phyloP scores from a whole-genome alignment of 2,888 invertebrate species.

The Hydrotaea diabolus region DNA sequence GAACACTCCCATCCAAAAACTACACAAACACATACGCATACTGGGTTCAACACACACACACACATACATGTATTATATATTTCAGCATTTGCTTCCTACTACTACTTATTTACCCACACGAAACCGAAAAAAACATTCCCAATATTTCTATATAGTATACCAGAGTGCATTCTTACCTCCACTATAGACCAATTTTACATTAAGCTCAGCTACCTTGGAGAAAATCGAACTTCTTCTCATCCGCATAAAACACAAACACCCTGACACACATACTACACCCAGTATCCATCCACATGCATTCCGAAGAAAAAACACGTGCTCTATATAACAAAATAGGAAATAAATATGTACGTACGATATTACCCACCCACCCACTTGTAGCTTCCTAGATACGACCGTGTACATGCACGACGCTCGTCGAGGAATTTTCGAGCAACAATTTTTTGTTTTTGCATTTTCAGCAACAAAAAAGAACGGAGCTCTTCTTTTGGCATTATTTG shows the following conservation, averaged over 20 bases:
- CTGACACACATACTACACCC: conserved; percentile 48
- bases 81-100: not conserved
- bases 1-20: conserved; percentile 67
- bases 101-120: conserved; percentile 10
- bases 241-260: not conserved
- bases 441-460: conserved; percentile 49
- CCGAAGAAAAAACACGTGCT: conserved; percentile 61
- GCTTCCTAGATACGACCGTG: conserved; percentile 50
- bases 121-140: conserved; percentile 3
- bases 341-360: not conserved
- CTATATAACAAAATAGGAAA: conserved; percentile 51
- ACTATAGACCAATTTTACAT: conserved; percentile 50
- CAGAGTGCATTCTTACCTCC: conserved; percentile 15
- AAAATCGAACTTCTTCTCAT: conserved; percentile 13
- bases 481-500: conserved; percentile 38
- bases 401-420: not conserved
- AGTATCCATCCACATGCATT: conserved; percentile 11
- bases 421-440: conserved; percentile 65
- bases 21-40: conserved; percentile 50
- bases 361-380: conserved; percentile 67
- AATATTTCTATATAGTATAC: no score
- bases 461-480: conserved; percentile 16
- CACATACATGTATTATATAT: conserved; percentile 34
- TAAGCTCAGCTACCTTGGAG: conserved; percentile 46
- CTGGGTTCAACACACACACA: conserved; percentile 3